Base-by-base conservation (phyloP, 2,888 invertebrate species). In the Pogonocherus hispidulus region DNA sequence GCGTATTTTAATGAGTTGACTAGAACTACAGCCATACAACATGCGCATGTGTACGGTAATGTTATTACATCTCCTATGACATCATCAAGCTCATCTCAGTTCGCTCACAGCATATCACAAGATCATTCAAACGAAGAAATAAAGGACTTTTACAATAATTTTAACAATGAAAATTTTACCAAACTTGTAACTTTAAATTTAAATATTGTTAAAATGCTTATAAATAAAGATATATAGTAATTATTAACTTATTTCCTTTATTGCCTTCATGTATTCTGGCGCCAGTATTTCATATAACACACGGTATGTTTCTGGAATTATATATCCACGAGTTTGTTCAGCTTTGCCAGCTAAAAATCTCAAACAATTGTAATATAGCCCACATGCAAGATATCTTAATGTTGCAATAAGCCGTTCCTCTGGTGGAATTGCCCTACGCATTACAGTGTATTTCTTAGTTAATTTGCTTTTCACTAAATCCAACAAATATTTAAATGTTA, bases 351-450 rank as follows among this genome's bases (percentile, higher is more conserved):
- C 18, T 47, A 35, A 54, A 54, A 54, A 54, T 54, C 54, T 32
- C 18, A 54, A 54, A 54, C 54, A 54, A 18, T 54, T 54, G 35
- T 54, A 54, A 18, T 54, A 54, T 18, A 18, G 54, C 16, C 35
- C 35, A 54, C 9, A 32, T 35, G 54, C 54, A 14, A 54, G 32
- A 54, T 54, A 54, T 54, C 54, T 27, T 54, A 35, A 18, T 54
- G 54, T 54, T 18, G 35, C 54, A 54, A 54, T 54, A 54, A 54
- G 54, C 9, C 23, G 51, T 14, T 51, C 51, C 23, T 51, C 51
- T 51, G 51, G 51, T 51, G 51, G 23, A 51, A 51, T 51, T 51
- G 51, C 51, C 14, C 14, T 51, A n/a, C 23, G 9, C 51, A 44
- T 44, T 14, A 44, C 14, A 44, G 44, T 44, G 14, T 44, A 9